Base-by-base conservation (phyloP, 2,888 invertebrate species). In the Gryllus longicercus region DNA sequence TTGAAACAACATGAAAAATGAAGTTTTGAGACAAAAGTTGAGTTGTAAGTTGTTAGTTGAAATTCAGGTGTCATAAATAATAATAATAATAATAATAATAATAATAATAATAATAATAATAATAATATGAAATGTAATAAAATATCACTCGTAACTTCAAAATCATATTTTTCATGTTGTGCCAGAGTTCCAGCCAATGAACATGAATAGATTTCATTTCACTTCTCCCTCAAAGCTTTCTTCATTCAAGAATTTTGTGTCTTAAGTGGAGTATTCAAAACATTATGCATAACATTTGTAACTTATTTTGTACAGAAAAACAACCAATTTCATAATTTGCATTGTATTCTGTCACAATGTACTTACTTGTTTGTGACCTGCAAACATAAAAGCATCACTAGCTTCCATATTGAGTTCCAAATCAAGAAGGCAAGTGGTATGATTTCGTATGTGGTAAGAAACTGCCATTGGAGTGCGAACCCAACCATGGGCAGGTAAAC, bases 381-480 rank as follows among this genome's bases (percentile, higher is more conserved):
- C 93, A 88, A 96, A 97, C 94, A 98, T 97, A 86, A 98, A 98
- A 75, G 94, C 94, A 86, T 98, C 97, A 81, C 92, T 94, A 11
- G 93, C 92, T 84, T 96, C 95, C 88, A 96, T 93, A 79, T 90
- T 91, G 74, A 95, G 87, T 84, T 91, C 92, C 63, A 96, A 88
- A 82, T 94, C 92, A 81, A 95, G 90, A 74, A 95, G 91, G 81
- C 90, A 91, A 77, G 90, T 89, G 0, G 94, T 93, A 83, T 92
- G 91, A 85, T 96, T 96, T 85, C 90, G 89, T 80, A 96, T 88
- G 83, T 90, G 90, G 85, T 95, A 94, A 79, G 90, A 90, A 14
- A 94, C 88, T n/a, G 92, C 89, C 83, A 94, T 88, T 21, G 94
- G 93, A 49, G 92, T 92, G 82, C 93, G 90, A 25, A 95, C 91